Percentiles rank a stretch among this genome's conserved stretches.
Conservation (phyloP, 2,888 invertebrate species). For the Dolichomitus sp. region DNA sequence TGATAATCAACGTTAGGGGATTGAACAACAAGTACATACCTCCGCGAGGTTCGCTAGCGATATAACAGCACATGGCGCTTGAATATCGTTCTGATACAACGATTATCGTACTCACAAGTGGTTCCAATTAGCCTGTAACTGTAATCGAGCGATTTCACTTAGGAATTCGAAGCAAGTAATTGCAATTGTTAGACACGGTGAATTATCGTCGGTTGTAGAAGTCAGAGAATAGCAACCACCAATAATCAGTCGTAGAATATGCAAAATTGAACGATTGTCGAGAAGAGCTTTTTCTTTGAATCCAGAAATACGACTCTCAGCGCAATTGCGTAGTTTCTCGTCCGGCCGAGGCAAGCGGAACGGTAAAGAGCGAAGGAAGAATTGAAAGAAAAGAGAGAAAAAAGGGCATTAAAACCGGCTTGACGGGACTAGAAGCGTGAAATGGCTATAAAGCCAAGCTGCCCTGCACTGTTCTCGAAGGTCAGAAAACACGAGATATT, state of each 20-base stretch:
- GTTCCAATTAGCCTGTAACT: not conserved
- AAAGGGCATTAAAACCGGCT: constrained; percentile 32
- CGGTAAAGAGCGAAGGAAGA: not conserved
- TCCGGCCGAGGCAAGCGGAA: not conserved
- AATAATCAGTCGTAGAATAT: not conserved
- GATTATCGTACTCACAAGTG: not conserved
- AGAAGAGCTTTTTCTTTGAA: not conserved
- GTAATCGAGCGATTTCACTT: not conserved
- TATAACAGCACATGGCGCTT: not conserved
- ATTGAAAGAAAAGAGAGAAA: constrained; percentile 7
- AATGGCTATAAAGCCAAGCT: constrained; percentile 9
- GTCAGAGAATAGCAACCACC: not conserved
- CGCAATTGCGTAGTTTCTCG: constrained; percentile 3
- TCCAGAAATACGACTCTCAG: not conserved
- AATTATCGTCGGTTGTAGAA: not conserved
- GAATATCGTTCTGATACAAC: not conserved
- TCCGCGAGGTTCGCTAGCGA: not conserved
- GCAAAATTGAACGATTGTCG: not conserved
- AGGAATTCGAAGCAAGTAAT: not conserved
- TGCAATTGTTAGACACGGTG: not conserved
- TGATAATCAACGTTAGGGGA: not conserved
- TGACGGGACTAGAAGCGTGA: constrained; percentile 10
- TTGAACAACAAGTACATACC: not conserved
- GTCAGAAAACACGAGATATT: constrained; percentile 10
- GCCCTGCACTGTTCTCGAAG: not conserved